Percentiles rank a stretch among this genome's conserved stretches.
Evolutionary conservation across 2,888 invertebrate species (phyloP).

Genomic region (Chironomus riparius): DNA sequence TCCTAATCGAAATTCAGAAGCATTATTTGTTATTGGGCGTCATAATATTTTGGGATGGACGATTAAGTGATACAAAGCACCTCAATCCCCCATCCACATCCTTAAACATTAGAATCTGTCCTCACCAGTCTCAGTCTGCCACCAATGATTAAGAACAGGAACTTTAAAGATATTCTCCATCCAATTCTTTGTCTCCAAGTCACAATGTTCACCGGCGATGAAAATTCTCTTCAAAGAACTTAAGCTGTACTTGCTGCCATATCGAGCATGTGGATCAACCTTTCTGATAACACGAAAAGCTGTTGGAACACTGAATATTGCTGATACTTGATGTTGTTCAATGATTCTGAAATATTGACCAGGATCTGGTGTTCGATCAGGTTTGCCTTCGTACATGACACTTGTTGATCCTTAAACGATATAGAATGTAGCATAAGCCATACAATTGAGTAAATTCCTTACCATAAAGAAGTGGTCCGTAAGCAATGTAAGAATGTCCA

Average conservation of each 20-base stretch:
- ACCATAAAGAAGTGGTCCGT: constrained; percentile 76
- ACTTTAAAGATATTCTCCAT: constrained; percentile 59
- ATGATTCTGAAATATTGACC: constrained; percentile 89
- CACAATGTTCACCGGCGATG: constrained; percentile 89
- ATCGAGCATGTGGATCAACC: constrained; percentile 64
- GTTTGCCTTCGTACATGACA: constrained; percentile 86
- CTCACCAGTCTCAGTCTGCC: constrained; percentile 84
- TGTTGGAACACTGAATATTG: constrained; percentile 84
- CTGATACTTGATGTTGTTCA: constrained; percentile 74
- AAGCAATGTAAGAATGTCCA: constrained; percentile 90
- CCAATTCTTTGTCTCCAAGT: constrained; percentile 79
- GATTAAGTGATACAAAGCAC: too few species aligned
- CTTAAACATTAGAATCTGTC: too few species aligned
- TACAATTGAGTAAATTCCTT: neutral
- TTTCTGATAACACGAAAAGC: constrained; percentile 71
- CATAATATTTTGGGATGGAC: too few species aligned
- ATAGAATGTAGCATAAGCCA: constrained; percentile 20
- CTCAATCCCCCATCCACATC: too few species aligned
- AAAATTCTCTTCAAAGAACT: constrained; percentile 64
- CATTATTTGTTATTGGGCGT: too few species aligned
- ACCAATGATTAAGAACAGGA: constrained; percentile 87
- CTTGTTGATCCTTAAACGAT: constrained; percentile 48
- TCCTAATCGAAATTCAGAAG: constrained; percentile 36
- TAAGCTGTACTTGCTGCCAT: constrained; percentile 59
- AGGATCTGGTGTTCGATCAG: constrained; percentile 87